Percentiles rank a stretch among this genome's conserved stretches.
Evolutionary conservation across 2,888 invertebrate genomes (phyloP).

Genomic region (Microctonus brassicae): DNA sequence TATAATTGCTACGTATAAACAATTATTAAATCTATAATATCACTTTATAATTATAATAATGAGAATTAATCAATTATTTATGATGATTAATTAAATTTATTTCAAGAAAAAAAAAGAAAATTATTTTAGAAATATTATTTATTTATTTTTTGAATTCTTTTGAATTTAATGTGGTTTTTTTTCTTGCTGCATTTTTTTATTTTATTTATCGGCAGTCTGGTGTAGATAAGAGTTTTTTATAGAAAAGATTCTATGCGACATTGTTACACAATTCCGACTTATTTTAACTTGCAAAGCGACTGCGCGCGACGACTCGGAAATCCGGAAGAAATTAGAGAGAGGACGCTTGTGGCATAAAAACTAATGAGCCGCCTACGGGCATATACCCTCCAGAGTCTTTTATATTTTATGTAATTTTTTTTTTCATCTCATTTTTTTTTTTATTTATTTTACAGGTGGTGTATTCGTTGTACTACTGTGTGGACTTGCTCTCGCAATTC

Average conservation of each 20-base stretch:
- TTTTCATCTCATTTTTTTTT: no score
- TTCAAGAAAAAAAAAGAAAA: no score
- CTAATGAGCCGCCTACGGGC: slow-evolving; percentile 55
- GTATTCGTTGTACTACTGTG: slow-evolving; percentile 97
- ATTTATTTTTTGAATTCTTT: neutral
- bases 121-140: no score
- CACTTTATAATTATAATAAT: no score
- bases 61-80: no score
- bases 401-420: no score
- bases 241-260: slow-evolving; percentile 15
- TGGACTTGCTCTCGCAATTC: slow-evolving; percentile 89
- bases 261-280: slow-evolving; percentile 6
- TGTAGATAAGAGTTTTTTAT: slow-evolving; percentile 14
- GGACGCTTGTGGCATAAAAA: slow-evolving; percentile 49
- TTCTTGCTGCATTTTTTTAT: no score
- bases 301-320: slow-evolving; percentile 21
- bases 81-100: no score
- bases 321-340: slow-evolving; percentile 45
- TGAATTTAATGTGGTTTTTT: no score
- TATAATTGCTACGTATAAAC: no score
- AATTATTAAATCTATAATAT: no score
- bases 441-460: slow-evolving; percentile 78
- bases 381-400: slow-evolving; percentile 43
- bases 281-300: slow-evolving; percentile 15
- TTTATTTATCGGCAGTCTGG: neutral